These are phyloP conservation scores for Acanthaster planci DNA, from an alignment of 35 echinoderm and acorn worm species.

Conservation along the genomic window DNA sequence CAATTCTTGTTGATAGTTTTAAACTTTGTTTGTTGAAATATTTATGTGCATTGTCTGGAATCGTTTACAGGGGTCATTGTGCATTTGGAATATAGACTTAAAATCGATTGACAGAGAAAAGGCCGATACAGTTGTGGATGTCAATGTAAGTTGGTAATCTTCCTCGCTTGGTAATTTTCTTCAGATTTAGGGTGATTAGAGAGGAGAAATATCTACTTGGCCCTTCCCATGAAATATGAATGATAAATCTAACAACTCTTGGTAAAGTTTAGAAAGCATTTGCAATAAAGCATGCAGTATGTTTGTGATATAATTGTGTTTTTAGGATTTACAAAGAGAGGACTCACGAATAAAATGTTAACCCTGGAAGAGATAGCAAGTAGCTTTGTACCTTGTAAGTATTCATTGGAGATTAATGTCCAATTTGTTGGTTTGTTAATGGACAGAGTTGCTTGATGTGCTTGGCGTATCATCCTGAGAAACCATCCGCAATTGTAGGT, in stretches of 20 bases:
- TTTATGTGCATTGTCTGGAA: too few relatives aligned
- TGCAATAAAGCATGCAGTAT: too few relatives aligned
- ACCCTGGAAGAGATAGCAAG: too few relatives aligned
- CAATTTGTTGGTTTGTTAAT: conserved; percentile 31
- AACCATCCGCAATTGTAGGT: conserved; percentile 73
- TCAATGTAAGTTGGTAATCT: conserved; percentile 75
- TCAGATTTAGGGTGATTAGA: too few relatives aligned
- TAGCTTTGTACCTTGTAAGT: too few relatives aligned
- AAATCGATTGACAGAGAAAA: conserved; percentile 54
- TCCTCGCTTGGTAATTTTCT: too few relatives aligned
- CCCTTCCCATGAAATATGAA: neutral
- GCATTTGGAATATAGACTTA: conserved; percentile 85
- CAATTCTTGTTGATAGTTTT: too few relatives aligned
- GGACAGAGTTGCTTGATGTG: conserved; percentile 90
- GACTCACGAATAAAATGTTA: too few relatives aligned
- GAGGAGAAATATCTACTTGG: neutral
- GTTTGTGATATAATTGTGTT: too few relatives aligned
- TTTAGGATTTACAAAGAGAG: too few relatives aligned
- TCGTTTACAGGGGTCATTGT: conserved; percentile 67
- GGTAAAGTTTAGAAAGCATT: neutral
- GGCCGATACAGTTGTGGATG: conserved; percentile 70
- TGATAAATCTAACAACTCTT: neutral
- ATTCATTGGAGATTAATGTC: too few relatives aligned
- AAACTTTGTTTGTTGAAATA: too few relatives aligned
- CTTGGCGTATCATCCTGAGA: conserved; percentile 78